Base-by-base conservation (phyloP, 1,140 invertebrate genomes). In the Drosophila orena region DNA sequence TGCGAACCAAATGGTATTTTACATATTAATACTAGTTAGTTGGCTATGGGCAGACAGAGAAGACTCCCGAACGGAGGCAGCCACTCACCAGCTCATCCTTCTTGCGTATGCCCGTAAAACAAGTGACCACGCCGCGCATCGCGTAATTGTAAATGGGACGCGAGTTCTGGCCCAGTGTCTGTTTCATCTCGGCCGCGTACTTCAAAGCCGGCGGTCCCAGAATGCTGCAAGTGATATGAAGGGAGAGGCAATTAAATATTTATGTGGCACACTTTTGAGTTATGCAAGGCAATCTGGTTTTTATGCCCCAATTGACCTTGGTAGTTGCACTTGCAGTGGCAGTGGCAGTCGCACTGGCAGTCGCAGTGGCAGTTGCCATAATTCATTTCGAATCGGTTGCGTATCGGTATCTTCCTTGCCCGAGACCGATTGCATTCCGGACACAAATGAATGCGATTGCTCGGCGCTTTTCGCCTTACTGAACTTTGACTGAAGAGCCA, bases 61-160 rank as follows among this genome's bases (percentile, higher is more conserved):
- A 44, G 10, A 10, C 20, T 24, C 1, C 15, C 27, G 12, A 14
- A 3, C 3, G 35, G 24, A 40, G 53, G 57, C 17, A 11, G 17
- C 37, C 54, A 81, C 93, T 95, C 92, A 97, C 97, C 94, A 98
- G 93, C 94, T 97, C 96, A 93, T 97, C 96, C 91, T 97, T 97
- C 85, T 96, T 95, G 74, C 96, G 94, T 92, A 98, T 98, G 55
- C 97, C 97, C 44, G 97, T 98, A 93, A 98, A 98, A 92, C 97
- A 97, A 74, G 98, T 95, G 90, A 97, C 95, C 20, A 96, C 94
- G 52, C 96, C 96, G 75, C 94, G 94, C 97, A 98, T 98, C 34
- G 97, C 94, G 79, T 96, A 94, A 92, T 96, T 97, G 93, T 96
- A 98, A 79, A 98, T 94, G 59, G 97, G 97, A 54, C 97, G 94